These are phyloP conservation scores for Metallyticus violacea DNA, from an alignment of 2,888 invertebrate species.

Conservation along the genomic window DNA sequence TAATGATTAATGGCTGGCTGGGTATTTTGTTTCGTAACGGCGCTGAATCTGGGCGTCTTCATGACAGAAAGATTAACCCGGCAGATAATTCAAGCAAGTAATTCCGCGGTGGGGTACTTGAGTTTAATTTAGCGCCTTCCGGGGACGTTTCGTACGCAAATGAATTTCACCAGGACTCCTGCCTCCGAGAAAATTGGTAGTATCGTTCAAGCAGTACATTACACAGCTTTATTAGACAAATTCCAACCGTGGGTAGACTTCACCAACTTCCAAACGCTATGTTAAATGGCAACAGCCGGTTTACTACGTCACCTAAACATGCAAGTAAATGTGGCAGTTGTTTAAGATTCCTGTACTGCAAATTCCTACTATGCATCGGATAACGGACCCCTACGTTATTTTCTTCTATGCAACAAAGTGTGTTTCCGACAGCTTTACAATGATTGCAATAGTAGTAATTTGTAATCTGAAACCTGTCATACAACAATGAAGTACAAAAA, in stretches of 20 bases:
- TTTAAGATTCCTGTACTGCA: no score
- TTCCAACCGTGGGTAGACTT: not conserved
- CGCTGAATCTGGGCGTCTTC: not conserved
- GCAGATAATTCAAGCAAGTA: no score
- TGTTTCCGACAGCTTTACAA: no score
- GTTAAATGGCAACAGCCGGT: no score
- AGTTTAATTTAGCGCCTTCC: not conserved
- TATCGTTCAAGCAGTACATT: not conserved
- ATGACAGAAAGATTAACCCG: not conserved
- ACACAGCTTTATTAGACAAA: not conserved
- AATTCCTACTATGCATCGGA: no score
- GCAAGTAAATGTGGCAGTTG: no score
- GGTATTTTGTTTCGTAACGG: not conserved
- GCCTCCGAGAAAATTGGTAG: not conserved
- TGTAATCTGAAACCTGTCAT: no score
- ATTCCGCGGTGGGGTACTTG: not conserved
- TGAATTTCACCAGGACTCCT: not conserved
- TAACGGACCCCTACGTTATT: no score
- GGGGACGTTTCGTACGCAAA: not conserved
- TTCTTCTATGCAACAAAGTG: no score
- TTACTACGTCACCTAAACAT: no score
- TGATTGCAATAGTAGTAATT: no score
- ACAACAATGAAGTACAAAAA: no score
- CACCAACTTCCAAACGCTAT: not conserved
- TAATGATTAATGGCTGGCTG: not conserved